Evolutionary conservation across 2,113 vertebrate species (phyloP).

Genomic region (Aldabrachelys gigantea): DNA sequence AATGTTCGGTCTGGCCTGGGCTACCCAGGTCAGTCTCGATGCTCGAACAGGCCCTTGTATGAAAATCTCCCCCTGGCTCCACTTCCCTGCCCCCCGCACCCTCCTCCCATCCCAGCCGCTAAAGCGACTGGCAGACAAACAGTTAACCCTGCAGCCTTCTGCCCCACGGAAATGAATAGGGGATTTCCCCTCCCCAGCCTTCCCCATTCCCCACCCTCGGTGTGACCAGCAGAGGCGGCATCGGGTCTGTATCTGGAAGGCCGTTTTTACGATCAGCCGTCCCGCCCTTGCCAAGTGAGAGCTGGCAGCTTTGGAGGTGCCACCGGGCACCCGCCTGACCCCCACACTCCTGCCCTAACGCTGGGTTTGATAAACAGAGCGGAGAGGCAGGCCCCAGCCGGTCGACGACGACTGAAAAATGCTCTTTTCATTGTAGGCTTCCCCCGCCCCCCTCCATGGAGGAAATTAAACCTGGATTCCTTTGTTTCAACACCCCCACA

Average conservation of each 20-base stretch:
- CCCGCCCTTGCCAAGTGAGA: neutral
- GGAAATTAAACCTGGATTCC: neutral
- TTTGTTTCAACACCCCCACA: neutral
- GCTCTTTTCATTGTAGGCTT: neutral
- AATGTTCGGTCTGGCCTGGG: neutral
- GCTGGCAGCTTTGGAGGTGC: too few relatives aligned
- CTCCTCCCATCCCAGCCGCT: neutral
- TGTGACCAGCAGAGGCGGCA: fast-evolving
- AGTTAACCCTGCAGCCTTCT: too few relatives aligned
- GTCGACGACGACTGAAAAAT: neutral
- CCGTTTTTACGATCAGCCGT: neutral
- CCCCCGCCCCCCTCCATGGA: neutral
- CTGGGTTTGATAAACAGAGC: neutral
- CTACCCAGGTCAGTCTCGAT: neutral
- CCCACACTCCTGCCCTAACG: too few relatives aligned
- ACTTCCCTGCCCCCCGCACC: too few relatives aligned
- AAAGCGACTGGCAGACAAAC: too few relatives aligned
- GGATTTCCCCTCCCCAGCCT: neutral
- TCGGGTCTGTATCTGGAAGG: fast-evolving
- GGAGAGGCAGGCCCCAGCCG: neutral
- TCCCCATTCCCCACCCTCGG: neutral
- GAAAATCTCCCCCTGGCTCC: neutral
- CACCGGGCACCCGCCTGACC: too few relatives aligned
- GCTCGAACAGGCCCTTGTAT: too few relatives aligned
- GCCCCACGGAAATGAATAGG: neutral